phyloP scores from a whole-genome alignment of 2,888 invertebrate genomes.

The Spisula solida region DNA sequence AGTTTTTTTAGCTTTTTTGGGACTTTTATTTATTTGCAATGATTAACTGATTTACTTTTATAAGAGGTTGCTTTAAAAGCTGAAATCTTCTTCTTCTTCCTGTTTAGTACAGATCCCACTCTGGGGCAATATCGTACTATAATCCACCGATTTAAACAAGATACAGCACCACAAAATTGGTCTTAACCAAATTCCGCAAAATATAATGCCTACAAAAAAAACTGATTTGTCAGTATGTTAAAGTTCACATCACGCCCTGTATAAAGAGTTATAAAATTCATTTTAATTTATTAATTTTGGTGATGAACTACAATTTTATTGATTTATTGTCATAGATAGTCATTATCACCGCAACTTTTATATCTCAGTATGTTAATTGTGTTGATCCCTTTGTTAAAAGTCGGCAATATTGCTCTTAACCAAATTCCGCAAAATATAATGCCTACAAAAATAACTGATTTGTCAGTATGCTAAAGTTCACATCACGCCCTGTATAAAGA shows the following conservation, averaged over 20 bases:
- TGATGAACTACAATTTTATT: neutral
- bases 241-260: neutral
- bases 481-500: neutral
- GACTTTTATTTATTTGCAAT: no score
- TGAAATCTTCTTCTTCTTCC: no score
- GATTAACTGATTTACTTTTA: no score
- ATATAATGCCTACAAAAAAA: no score
- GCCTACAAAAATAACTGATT: no score
- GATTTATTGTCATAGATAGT: slow-evolving; percentile 5
- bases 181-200: neutral
- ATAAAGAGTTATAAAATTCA: slow-evolving; percentile 20
- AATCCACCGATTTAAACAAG: no score
- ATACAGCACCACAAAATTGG: neutral
- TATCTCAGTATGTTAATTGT: neutral
- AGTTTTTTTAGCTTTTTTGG: no score
- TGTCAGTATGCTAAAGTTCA: neutral
- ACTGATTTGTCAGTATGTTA: no score
- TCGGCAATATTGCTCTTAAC: neutral
- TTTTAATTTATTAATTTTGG: neutral
- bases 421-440: no score
- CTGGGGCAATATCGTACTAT: no score
- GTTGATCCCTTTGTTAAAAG: neutral
- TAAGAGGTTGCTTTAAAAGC: no score
- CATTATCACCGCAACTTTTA: neutral
- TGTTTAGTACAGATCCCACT: no score